These are phyloP conservation scores for Panonychus citri DNA, from an alignment of 1,140 invertebrate species.

Conservation along the genomic window DNA sequence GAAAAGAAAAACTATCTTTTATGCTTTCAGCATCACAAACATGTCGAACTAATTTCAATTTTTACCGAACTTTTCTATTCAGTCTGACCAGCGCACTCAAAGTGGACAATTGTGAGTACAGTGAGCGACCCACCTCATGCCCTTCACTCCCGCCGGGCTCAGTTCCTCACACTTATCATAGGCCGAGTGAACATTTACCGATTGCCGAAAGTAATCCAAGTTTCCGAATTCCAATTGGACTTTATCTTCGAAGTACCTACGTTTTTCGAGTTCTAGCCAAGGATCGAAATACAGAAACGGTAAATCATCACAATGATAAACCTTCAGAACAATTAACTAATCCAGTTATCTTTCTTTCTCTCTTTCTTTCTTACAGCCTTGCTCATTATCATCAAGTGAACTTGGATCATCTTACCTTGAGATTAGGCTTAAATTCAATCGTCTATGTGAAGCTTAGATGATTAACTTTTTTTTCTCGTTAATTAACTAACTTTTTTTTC, in stretches of 20 bases:
- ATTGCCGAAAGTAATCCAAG: constrained; percentile 12
- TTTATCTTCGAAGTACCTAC: constrained; percentile 13
- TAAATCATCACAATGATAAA: constrained; percentile 1
- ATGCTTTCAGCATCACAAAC: neutral
- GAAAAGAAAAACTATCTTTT: neutral
- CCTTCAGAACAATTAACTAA: neutral
- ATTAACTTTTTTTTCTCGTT: too few relatives aligned
- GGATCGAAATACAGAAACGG: constrained; percentile 10
- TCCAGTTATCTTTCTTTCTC: neutral
- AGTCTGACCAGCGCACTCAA: constrained; percentile 12
- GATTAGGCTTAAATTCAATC: constrained; percentile 12
- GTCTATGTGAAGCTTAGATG: constrained; percentile 13
- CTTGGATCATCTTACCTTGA: constrained; percentile 13
- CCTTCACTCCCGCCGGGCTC: constrained; percentile 4
- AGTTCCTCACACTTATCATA: constrained; percentile 8
- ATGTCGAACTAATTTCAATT: neutral
- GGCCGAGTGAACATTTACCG: constrained; percentile 7
- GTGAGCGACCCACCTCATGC: constrained; percentile 10
- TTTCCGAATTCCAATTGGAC: constrained; percentile 14
- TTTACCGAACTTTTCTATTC: neutral
- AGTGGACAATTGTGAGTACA: constrained; percentile 13
- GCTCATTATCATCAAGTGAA: constrained; percentile 9
- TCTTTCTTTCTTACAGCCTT: constrained; percentile 7
- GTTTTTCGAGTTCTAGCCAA: constrained; percentile 12
- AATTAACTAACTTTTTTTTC: too few relatives aligned